Base-by-base conservation (phyloP, 2,888 invertebrate genomes). In the Acronicta alni region DNA sequence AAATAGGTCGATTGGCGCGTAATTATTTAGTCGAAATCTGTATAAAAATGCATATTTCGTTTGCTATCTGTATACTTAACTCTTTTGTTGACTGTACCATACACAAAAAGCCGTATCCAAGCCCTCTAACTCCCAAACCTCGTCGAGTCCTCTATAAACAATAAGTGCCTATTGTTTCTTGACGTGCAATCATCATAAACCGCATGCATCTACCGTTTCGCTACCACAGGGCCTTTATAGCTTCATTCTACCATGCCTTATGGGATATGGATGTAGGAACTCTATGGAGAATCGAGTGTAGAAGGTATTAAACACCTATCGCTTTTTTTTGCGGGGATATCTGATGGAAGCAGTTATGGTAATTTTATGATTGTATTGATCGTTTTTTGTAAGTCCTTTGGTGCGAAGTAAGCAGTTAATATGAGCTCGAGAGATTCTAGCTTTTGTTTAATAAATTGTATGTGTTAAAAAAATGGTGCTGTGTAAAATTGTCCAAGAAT, bases 151-250 rank as follows among this genome's bases (percentile, higher is more conserved):
- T 77, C 77, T 73, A 84, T 83, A 85, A 86, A 84, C 82, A 85
- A 83, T 88, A 89, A 89, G 83, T 81, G 80, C 72, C 85, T 67
- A 88, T 89, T 90, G 90, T 90, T 86, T 84, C 80, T 80, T 83
- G 82, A 81, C 79, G 80, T 77, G 86, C 81, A 89, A 90, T 90
- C 88, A 89, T 86, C 88, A 83, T 89, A 88, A 89, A 88, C 76
- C 74, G 80, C 76, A 75, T 85, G 83, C 85, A 88, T 84, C 82
- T 80, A 82, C 75, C 77, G 79, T 73, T 81, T 80, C 72, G 68
- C 70, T 72, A 67, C 72, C 73, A 78, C 70, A 62, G 53, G 59
- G 60, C 63, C 65, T 57, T 75, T 71, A 74, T 71, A 64, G 72
- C 73, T 76, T 75, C 69, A 76, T 77, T 72, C 62, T 18, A 46